Conservation (phyloP, 2,888 invertebrate species). For the Mesochorus sp. region DNA sequence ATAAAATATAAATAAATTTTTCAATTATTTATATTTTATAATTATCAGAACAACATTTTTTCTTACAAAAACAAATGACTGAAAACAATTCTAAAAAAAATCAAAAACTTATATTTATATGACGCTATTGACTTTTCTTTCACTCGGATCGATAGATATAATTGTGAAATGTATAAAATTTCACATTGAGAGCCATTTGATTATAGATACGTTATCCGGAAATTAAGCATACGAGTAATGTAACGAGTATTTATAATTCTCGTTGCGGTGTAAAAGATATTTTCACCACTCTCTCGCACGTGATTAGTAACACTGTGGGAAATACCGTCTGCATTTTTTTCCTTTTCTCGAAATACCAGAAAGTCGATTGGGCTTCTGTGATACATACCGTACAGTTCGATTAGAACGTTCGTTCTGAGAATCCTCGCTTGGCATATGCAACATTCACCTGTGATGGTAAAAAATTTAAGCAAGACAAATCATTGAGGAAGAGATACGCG, state of each 20-base stretch:
- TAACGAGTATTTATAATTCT: neutral
- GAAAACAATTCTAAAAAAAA: neutral
- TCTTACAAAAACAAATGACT: too few relatives aligned
- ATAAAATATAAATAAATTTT: too few relatives aligned
- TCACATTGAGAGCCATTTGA: constrained; percentile 9
- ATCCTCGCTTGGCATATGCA: neutral
- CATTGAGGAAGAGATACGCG: too few relatives aligned
- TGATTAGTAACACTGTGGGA: constrained; percentile 22
- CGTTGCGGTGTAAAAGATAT: neutral
- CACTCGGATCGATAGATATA: too few relatives aligned
- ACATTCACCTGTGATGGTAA: neutral
- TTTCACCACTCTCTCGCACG: constrained; percentile 28
- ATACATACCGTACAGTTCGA: neutral
- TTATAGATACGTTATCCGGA: constrained; percentile 9
- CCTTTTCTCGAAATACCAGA: constrained; percentile 25
- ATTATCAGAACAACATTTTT: too few relatives aligned
- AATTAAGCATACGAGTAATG: neutral
- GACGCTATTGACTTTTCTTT: too few relatives aligned
- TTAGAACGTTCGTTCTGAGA: constrained; percentile 13
- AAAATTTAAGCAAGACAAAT: too few relatives aligned
- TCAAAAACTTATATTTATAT: too few relatives aligned
- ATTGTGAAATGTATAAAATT: neutral
- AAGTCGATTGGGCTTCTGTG: constrained; percentile 5
- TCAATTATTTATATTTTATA: too few relatives aligned
- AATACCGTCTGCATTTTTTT: constrained; percentile 39